Conservation (phyloP, 2,888 invertebrate genomes). For the Alsophila aescularia region DNA sequence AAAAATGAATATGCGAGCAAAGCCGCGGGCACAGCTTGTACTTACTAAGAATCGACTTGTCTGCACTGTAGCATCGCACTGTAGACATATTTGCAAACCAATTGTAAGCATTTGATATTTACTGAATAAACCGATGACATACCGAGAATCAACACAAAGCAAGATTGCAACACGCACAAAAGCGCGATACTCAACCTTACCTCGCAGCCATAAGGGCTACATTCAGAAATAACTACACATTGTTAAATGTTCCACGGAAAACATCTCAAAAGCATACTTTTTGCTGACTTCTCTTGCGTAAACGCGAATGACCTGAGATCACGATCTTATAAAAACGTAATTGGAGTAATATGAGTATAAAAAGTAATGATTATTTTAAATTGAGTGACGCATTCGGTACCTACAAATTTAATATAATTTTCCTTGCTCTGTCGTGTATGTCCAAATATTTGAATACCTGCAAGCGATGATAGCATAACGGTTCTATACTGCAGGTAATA, state of each 20-base stretch:
- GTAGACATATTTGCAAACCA: constrained; percentile 16
- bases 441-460: neutral
- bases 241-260: constrained; percentile 32
- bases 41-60: neutral
- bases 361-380: neutral
- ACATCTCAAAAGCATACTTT: constrained; percentile 29
- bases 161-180: constrained; percentile 37
- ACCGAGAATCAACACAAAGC: constrained; percentile 51
- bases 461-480: too few species aligned
- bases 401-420: neutral
- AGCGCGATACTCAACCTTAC: constrained; percentile 15
- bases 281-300: constrained; percentile 38
- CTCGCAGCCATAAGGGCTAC: constrained; percentile 18
- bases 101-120: constrained; percentile 12
- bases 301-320: constrained; percentile 39
- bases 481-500: too few species aligned
- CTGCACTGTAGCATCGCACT: neutral
- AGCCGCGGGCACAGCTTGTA: too few species aligned
- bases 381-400: neutral
- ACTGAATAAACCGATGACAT: constrained; percentile 41
- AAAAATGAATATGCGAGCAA: too few species aligned
- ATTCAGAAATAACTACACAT: neutral
- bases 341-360: constrained; percentile 28
- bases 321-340: constrained; percentile 31
- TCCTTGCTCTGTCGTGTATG: neutral